Base-by-base conservation (phyloP, 2,888 invertebrate genomes). In the Noctua janthina region DNA sequence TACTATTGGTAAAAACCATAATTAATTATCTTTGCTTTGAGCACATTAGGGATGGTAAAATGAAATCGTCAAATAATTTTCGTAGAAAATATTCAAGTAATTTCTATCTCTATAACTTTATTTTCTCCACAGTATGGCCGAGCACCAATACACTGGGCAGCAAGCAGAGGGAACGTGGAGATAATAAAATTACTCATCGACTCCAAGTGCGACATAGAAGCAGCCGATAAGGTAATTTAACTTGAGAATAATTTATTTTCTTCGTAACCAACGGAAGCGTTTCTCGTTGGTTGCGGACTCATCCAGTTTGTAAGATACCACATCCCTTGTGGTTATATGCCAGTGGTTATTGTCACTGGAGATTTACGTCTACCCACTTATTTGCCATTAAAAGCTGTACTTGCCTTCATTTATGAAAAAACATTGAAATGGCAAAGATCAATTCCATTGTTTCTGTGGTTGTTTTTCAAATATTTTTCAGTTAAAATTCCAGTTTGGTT, bases 71-170 rank as follows among this genome's bases (percentile, higher is more conserved):
- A 39, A 39, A 39, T 1, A 54, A 20, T 29, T 73, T 73, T 73
- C 20, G 15, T 54, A 20, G 46, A 3, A 77, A 62, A 29, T 29
- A n/a, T 35, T 35, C 8, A 54, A 35, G 15, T 20, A 23, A 56
- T n/a, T 35, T 67, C n/a, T n/a, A 15, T 15, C 3, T n/a, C 7
- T 51, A 56, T 49, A 56, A 2, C 10, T 64, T 54, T 20, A 0
- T 54, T n/a, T 84, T 90, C 81, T 84, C 93, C 93, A 1, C 95
- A 98, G 98, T 98, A 98, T 92, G 98, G 98, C 39, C 94, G 98
- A 79, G 98, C 98, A 15, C 98, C 98, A 20, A 98, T 98, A 86
- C 98, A 98, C 92, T 98, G 98, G 98, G 98, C 98, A 20, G 98
- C 98, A 0, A 98, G 98, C 74, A 95, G 98, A 80, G 98, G 98